Conservation (phyloP, 2,888 invertebrate genomes). For the Eremobia ochroleuca region DNA sequence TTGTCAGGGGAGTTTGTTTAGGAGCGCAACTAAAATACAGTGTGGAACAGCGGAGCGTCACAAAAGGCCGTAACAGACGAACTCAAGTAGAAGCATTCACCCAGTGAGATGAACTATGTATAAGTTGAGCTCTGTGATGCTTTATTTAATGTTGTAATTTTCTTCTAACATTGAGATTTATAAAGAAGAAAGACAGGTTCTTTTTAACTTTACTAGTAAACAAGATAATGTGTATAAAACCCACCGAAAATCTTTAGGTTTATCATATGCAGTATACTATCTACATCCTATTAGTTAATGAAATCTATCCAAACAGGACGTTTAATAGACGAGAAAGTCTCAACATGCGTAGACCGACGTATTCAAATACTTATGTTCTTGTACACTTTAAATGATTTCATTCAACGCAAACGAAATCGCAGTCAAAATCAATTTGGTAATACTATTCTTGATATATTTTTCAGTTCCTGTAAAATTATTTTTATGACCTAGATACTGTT, state of each 20-base stretch:
- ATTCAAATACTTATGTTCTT: not conserved
- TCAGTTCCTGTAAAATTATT: not conserved
- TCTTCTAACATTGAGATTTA: not conserved
- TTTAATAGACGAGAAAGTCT: not conserved
- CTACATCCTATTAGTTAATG: not conserved
- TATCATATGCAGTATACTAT: not conserved
- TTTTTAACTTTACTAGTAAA: not conserved
- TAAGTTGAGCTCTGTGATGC: conserved; percentile 23
- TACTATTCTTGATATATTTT: not conserved
- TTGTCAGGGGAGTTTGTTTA: conserved; percentile 61
- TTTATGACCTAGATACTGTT: not conserved
- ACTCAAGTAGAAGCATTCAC: conserved; percentile 28
- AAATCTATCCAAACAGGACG: not conserved
- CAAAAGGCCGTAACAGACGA: conserved; percentile 35
- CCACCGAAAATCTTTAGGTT: not conserved
- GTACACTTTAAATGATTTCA: not conserved
- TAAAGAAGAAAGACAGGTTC: not conserved
- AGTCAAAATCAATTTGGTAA: not conserved
- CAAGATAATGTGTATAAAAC: not conserved
- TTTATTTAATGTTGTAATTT: conserved; percentile 15
- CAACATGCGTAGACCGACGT: not conserved
- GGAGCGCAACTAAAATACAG: conserved; percentile 66
- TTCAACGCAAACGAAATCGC: not conserved
- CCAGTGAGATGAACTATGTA: conserved; percentile 20
- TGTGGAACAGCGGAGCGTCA: conserved; percentile 42